Evolutionary conservation across 37 sponge, comb jelly and placozoan genomes (phyloP).

Genomic region (Geodia barretti): DNA sequence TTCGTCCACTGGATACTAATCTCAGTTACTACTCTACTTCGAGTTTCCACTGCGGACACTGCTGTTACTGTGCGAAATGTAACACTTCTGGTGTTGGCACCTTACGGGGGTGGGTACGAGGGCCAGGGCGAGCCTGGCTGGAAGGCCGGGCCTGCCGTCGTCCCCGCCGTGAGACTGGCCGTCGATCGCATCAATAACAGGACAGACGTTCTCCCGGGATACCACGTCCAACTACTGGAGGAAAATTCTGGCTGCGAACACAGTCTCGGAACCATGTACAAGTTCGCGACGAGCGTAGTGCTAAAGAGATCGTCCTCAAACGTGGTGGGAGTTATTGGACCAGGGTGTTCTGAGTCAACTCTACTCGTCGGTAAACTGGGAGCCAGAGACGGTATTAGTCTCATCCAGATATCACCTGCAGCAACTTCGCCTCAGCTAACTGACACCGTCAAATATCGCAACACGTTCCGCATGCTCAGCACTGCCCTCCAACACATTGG

Average conservation of each 20-base stretch:
- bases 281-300: no score
- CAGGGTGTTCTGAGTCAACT: conserved; percentile 6
- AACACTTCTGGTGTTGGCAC: background rate
- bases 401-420: background rate
- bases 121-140: background rate
- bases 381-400: background rate
- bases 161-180: conserved; percentile 5
- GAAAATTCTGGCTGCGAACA: conserved; percentile 7
- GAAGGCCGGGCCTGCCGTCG: background rate
- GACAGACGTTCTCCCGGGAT: background rate
- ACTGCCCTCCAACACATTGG: background rate
- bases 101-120: background rate
- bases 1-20: no score
- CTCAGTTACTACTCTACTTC: no score
- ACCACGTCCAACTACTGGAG: background rate
- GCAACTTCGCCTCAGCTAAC: conserved; percentile 1
- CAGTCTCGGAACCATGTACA: no score
- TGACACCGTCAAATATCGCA: background rate
- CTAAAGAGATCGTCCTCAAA: no score
- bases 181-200: conserved; percentile 6
- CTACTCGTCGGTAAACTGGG: background rate
- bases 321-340: conserved; percentile 13
- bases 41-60: no score
- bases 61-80: no score
- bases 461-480: background rate